A percentile compares a stretch with the other conserved stretches of the same genome.
phyloP scores from a whole-genome alignment of 2,797 vertebrate genomes.

The Platyrinchus mystaceus region DNA sequence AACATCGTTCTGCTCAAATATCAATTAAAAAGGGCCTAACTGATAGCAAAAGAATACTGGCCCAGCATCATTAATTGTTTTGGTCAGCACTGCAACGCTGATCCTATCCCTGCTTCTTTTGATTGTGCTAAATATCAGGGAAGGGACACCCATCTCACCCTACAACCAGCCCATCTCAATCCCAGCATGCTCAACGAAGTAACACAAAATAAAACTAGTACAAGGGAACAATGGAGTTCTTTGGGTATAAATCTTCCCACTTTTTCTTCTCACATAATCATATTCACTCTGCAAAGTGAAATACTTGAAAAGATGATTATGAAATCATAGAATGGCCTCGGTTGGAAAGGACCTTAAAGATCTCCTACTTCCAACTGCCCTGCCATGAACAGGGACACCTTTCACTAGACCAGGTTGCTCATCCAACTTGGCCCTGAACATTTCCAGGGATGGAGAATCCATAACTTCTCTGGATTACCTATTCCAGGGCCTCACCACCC shows the following conservation, averaged over 20 bases:
- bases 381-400: background rate
- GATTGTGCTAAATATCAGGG: background rate
- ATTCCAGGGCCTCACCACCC: background rate
- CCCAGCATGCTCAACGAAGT: accelerated
- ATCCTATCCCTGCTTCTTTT: background rate
- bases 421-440: background rate
- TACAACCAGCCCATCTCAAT: background rate
- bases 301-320: background rate
- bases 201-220: background rate
- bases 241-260: background rate
- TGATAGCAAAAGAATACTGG: background rate
- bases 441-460: background rate
- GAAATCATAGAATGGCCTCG: background rate
- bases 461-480: background rate
- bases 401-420: background rate
- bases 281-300: background rate
- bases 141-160: background rate
- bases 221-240: background rate
- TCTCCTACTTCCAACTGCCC: background rate
- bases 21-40: constrained; percentile 7
- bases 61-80: background rate
- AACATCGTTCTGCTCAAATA: constrained; percentile 9
- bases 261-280: background rate
- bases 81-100: background rate
- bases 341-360: background rate